Evolutionary conservation across 2,113 vertebrate species (phyloP), one percentile per base, ranked within the genome.

Genomic region (Tinamus guttatus): DNA sequence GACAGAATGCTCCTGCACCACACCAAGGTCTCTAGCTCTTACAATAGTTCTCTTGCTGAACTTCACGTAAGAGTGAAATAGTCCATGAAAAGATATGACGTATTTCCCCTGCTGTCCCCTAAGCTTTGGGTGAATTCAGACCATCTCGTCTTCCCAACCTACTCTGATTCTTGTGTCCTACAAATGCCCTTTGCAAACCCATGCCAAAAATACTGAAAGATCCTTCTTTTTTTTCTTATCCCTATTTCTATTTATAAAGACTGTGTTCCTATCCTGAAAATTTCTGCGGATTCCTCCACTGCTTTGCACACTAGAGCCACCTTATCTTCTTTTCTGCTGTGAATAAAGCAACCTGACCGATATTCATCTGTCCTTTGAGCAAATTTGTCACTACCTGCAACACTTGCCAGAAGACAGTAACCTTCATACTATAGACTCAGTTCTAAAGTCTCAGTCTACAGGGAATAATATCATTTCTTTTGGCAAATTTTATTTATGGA

Each of bases 141-240:
- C 34, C 5, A 49, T 19, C 49, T 54, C 32, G 11, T 34, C 59
- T 47, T 19, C 8, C 22, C 38, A 5, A 70, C 3, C 18, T 49
- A 22, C 5, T 32, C 11, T 8, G 22, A 40, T 17, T 34, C 51
- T n/a, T 2, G 0, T 16, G 54, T 30, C 17, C 30, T 58, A 58
- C 54, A 58, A 58, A 19, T 32, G 22, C 24, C 43, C 34, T 65
- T 52, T 43, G 27, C 25, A 45, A 83, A 60, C 13, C n/a, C 8
- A 24, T 9, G 10, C 27, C 13, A 87, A 16, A 32, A 62, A 24
- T 21, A 5, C 4, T 11, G 24, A 40, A 22, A 2, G 14, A 15
- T 4, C 34, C 68, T 76, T 84, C 20, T 43, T 5, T 40, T 47
- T 73, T 73, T 68, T 58, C 27, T 40, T 51, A 45, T 15, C 16